These are phyloP conservation scores for Pyrocephalus nanus DNA, from an alignment of 2,797 vertebrate genomes.

Conservation along the genomic window DNA sequence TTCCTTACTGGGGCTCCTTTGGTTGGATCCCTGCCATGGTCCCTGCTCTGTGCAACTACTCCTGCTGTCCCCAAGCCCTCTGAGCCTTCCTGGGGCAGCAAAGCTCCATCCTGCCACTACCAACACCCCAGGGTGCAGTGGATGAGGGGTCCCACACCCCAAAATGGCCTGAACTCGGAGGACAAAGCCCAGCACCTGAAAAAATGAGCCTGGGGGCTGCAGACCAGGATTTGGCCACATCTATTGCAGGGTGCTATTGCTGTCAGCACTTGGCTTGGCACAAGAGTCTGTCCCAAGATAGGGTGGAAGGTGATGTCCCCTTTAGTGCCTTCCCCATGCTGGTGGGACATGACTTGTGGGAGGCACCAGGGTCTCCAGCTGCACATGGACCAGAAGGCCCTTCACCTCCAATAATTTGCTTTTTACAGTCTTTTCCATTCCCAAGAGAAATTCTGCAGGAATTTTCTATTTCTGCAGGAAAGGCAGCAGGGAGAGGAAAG, in stretches of 20 bases:
- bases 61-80: background rate
- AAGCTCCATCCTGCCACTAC: background rate
- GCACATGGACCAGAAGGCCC: fast-evolving
- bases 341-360: background rate
- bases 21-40: no score
- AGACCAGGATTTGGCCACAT: background rate
- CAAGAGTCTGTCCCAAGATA: background rate
- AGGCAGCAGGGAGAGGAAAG: background rate
- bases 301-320: background rate
- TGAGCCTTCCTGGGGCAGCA: background rate
- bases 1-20: background rate
- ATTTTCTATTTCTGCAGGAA: slow-evolving; percentile 38
- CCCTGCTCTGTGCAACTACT: background rate
- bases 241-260: background rate
- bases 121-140: fast-evolving
- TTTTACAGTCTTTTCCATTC: background rate
- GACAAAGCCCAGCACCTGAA: background rate
- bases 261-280: background rate
- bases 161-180: background rate
- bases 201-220: background rate
- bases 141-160: background rate
- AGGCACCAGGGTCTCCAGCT: background rate
- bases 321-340: background rate
- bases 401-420: fast-evolving
- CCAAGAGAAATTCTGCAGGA: background rate